Evolutionary conservation across 2,888 invertebrate species (phyloP), one percentile per base, ranked within the genome.

Genomic region (Malthinus seriepunctatus): DNA sequence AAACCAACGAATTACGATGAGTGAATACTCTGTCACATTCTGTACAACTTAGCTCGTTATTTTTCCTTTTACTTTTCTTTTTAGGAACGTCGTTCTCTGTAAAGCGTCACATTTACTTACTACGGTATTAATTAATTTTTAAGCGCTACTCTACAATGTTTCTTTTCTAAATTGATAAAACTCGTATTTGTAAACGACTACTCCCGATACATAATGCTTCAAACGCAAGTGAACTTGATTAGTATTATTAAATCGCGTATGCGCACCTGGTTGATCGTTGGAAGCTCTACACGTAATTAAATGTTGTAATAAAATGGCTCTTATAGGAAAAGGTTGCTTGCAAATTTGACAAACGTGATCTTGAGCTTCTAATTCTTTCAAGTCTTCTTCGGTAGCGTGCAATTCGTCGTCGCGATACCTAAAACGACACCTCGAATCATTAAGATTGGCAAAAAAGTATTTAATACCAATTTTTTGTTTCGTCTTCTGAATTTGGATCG

Each of bases 1-100:
- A 94, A 60, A 92, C 84, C 50, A 93, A 78, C 7, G 94, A 93
- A 76, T 93, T 94, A 60, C 90, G 83, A 66, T 94, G 93, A 56
- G 86, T 85, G 74, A 94, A 94, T 53, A 88, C 84, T 11, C 91
- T 80, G 8, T 84, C 84, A 68, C 95, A 95, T 67, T 87, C 82
- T 3, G 81, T 80, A 69, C 91, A 91, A 3, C 79, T 77, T 57
- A 84, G 70, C 56, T 80, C 79, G 55, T 74, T 74, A 65, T 70
- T 73, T 66, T 75, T 77, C 69, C 78, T 80, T 59, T 68, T 71
- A 50, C 66, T 67, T 67, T 78, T 79, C 67, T 78, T 78, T 15
- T 62, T 62, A 14, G 52, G 51, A 9, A 55, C 38, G 3, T 38
- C 39, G 32, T 45, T 50, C 23, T 23, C 23, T 23, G 23, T 23